phyloP scores from a whole-genome alignment of 2,888 invertebrate species.

The Eupeodes latifasciatus region DNA sequence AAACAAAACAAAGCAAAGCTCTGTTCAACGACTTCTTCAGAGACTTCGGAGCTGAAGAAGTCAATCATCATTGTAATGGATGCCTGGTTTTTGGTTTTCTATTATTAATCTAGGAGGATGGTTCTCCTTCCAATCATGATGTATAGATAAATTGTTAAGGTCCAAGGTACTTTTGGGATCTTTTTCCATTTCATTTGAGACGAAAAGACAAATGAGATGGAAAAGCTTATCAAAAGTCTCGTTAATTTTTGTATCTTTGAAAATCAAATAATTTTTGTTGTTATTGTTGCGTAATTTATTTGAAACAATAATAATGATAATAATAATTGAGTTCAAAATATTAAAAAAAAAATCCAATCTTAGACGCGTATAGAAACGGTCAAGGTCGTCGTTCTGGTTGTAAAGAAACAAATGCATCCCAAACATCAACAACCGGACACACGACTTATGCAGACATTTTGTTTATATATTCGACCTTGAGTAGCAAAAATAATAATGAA shows the following conservation, averaged over 20 bases:
- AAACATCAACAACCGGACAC: slow-evolving; percentile 10
- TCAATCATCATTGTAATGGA: slow-evolving; percentile 16
- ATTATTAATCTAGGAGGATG: slow-evolving; percentile 25
- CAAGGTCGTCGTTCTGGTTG: slow-evolving; percentile 59
- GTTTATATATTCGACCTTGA: slow-evolving; percentile 51
- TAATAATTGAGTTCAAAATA: slow-evolving; percentile 59
- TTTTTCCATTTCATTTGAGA: not conserved
- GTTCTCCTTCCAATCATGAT: slow-evolving; percentile 16
- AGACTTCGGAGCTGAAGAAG: slow-evolving; percentile 23
- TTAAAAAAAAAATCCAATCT: slow-evolving; percentile 45
- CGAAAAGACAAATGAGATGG: slow-evolving; percentile 24
- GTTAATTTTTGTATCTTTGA: slow-evolving; percentile 33
- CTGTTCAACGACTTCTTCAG: slow-evolving; percentile 32
- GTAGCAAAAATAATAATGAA: slow-evolving; percentile 40
- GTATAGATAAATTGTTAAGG: not conserved
- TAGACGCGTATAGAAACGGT: slow-evolving; percentile 50
- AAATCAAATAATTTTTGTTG: slow-evolving; percentile 22
- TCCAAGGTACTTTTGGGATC: slow-evolving; percentile 25
- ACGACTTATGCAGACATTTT: slow-evolving; percentile 44
- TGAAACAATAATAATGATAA: slow-evolving; percentile 57
- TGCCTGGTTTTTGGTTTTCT: slow-evolving; percentile 16
- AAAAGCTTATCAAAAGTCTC: slow-evolving; percentile 52
- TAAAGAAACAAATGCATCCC: slow-evolving; percentile 56
- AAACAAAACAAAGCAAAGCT: not conserved
- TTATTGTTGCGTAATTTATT: slow-evolving; percentile 40